Evolutionary conservation across 2,888 invertebrate species (phyloP), one percentile per base, ranked within the genome.

Genomic region (Drosophila siamana): DNA sequence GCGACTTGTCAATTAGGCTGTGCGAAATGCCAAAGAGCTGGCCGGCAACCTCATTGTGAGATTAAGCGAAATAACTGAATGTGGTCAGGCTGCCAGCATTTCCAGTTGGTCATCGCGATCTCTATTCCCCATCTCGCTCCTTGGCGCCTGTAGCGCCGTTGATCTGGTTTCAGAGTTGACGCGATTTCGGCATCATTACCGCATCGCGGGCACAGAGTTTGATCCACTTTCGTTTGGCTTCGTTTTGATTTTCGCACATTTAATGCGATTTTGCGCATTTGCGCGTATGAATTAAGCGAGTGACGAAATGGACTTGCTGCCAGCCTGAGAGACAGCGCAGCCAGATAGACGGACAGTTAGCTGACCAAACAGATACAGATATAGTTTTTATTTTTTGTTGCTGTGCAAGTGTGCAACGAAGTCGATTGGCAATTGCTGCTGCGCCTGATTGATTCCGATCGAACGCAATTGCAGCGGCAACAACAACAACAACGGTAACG

Each of bases 361-460:
- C 38, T 66, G 19, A 59, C 61, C 78, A 80, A 85, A 61, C 85
- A 64, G 61, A 26, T 59, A 54, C 40, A 26, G 54, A 16, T 59
- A 64, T 28, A 44, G 59, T 64, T 60, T 71, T 71, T n/a, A n/a
- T 28, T 28, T 8, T 28, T 28, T 8, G 28, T 48, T 19, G 33
- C 40, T 56, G 60, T 69, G 76, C 80, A 69, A 26, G 26, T 26
- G n/a, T n/a, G n/a, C n/a, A n/a, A n/a, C 26, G 26, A 79, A 69
- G 19, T 72, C 41, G 55, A 4, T 61, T 62, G 74, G 59, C 74
- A 78, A 78, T 70, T 78, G 77, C 70, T 78, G 76, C 70, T 74
- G 57, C 68, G 85, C 88, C 82, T 85, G 89, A 87, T 85, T 89
- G 86, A 85, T 87, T 89, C 88, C 83, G 68, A 83, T 83, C 80